Base-by-base conservation (phyloP, 2,888 invertebrate genomes). In the Odontocolon sp. region DNA sequence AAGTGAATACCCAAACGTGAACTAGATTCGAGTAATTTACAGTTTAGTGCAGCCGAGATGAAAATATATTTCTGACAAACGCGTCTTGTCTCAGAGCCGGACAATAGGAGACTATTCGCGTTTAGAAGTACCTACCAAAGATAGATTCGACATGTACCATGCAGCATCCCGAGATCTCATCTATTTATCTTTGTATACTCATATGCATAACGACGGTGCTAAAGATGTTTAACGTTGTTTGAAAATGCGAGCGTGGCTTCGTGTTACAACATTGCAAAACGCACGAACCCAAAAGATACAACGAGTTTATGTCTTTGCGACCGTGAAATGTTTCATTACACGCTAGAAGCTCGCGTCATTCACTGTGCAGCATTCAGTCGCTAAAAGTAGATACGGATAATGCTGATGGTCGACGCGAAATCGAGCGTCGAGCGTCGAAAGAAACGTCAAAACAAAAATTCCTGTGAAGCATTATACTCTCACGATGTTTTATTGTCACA, bases 21-120 rank as follows among this genome's bases (percentile, higher is more conserved):
- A n/a, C n/a, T n/a, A n/a, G n/a, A n/a, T n/a, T n/a, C n/a, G n/a
- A n/a, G n/a, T n/a, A n/a, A n/a, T n/a, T n/a, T n/a, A n/a, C n/a
- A n/a, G n/a, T n/a, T n/a, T n/a, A n/a, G n/a, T n/a, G n/a, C n/a
- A n/a, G n/a, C n/a, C n/a, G n/a, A 23, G 28, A 2, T 28, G 61
- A 21, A 1, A 3, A 28, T n/a, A 33, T 3, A 50, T 50, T 63
- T 36, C 33, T 23, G 36, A 6, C 11, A 47, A 11, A 38, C 6
- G 47, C 36, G 57, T 67, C 77, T 45, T 36, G 47, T 31, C 52
- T 21, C 40, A 26, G 11, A 66, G 66, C 28, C 71, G 38, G 40
- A 71, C 77, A 77, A 72, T 77, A 21, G 50, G 42, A 23, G 77
- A 77, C 77, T 77, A 63, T 72, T 57, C 61, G 47, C n/a, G 18